Evolutionary conservation across 2,113 vertebrate species (phyloP).

Genomic region (Willisornis vidua): DNA sequence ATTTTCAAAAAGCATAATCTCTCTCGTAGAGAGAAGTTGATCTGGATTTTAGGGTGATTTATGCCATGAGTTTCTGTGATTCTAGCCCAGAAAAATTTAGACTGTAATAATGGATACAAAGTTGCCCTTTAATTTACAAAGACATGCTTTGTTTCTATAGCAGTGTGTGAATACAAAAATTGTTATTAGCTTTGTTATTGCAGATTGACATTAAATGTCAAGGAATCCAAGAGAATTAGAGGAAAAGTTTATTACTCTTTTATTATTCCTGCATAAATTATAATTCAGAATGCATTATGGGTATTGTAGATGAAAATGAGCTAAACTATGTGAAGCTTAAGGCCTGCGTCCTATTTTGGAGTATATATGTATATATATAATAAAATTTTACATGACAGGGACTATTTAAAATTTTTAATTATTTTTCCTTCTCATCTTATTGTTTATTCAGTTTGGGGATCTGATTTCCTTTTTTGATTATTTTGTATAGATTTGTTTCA

Average conservation of each 20-base stretch:
- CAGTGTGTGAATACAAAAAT: slow-evolving; percentile 20
- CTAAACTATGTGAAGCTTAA: neutral
- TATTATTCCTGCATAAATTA: slow-evolving; percentile 28
- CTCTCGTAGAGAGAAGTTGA: neutral
- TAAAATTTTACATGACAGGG: neutral
- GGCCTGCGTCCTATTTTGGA: neutral
- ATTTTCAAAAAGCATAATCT: neutral
- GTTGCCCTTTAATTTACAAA: slow-evolving; percentile 26
- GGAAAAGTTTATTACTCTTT: slow-evolving; percentile 28
- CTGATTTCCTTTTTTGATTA: slow-evolving; percentile 4
- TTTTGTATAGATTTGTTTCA: slow-evolving; percentile 42
- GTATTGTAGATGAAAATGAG: neutral
- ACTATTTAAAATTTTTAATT: neutral
- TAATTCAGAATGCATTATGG: neutral
- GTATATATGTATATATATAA: neutral
- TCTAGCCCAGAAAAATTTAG: neutral
- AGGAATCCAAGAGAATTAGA: slow-evolving; percentile 30
- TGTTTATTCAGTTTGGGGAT: neutral
- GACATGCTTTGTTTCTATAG: slow-evolving; percentile 42
- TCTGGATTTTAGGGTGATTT: slow-evolving; percentile 25
- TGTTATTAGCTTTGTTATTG: slow-evolving; percentile 29
- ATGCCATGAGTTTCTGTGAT: neutral
- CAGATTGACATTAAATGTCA: slow-evolving; percentile 48
- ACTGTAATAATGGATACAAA: neutral
- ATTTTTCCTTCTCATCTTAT: neutral